Percentiles rank a stretch among this genome's conserved stretches.
phyloP scores from a whole-genome alignment of 1,140 invertebrate genomes.

The Aporrectodea caliginosa region DNA sequence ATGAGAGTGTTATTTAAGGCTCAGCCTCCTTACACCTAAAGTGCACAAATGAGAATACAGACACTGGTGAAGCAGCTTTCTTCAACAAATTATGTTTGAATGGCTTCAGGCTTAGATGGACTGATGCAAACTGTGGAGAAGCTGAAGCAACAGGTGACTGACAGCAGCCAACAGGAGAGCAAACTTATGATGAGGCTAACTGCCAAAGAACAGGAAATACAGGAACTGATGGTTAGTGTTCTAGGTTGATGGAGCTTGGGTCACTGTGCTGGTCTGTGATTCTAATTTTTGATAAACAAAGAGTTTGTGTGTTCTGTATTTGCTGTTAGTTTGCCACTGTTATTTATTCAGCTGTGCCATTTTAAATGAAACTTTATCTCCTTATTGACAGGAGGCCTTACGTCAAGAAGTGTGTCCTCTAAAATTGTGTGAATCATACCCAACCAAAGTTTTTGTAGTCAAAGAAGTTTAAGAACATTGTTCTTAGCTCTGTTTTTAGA shows the following conservation, averaged over 20 bases:
- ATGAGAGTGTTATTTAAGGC: not conserved
- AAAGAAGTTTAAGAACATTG: too few relatives aligned
- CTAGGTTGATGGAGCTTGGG: not conserved
- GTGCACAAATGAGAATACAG: too few relatives aligned
- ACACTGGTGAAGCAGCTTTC: too few relatives aligned
- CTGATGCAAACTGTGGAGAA: slow-evolving; percentile 68
- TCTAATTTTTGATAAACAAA: not conserved
- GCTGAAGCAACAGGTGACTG: slow-evolving; percentile 73
- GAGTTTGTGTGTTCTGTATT: not conserved
- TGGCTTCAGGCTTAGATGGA: not conserved
- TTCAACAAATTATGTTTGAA: not conserved
- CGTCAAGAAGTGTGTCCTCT: too few relatives aligned
- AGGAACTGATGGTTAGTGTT: slow-evolving; percentile 91
- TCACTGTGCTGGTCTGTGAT: not conserved
- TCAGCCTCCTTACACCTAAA: too few relatives aligned
- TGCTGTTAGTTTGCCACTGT: not conserved
- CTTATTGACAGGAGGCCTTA: too few relatives aligned
- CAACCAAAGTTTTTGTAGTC: too few relatives aligned
- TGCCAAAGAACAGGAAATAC: slow-evolving; percentile 92
- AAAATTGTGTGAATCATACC: too few relatives aligned
- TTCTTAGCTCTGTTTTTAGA: too few relatives aligned
- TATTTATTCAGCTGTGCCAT: too few relatives aligned
- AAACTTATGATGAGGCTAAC: slow-evolving; percentile 82
- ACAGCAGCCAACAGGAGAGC: slow-evolving; percentile 83
- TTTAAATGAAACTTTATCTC: too few relatives aligned